A percentile compares a stretch with the other conserved stretches of the same genome.
phyloP scores from a whole-genome alignment of 2,113 vertebrate species.

The Podarcis muralis region DNA sequence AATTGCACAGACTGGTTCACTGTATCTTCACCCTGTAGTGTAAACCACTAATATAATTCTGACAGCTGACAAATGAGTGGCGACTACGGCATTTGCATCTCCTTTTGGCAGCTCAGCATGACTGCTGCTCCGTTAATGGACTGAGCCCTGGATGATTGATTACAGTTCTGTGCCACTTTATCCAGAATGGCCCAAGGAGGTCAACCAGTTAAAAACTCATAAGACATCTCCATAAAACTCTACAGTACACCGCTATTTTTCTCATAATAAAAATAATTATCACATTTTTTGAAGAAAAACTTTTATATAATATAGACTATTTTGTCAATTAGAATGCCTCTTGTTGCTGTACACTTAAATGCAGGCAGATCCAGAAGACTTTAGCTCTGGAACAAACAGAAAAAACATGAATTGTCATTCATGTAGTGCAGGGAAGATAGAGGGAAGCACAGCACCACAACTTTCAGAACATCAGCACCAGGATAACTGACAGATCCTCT shows the following conservation, averaged over 20 bases:
- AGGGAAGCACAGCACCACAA: no score
- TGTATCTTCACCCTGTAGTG: neutral
- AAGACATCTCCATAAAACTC: neutral
- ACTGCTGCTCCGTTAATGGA: neutral
- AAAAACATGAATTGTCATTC: neutral
- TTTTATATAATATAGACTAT: no score
- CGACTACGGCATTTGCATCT: neutral
- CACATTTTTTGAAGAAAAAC: neutral
- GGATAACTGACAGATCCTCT: no score
- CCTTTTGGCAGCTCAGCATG: neutral
- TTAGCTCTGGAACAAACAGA: neutral
- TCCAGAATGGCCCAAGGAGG: neutral
- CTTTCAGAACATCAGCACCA: no score
- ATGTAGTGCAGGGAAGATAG: no score
- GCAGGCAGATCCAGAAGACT: no score
- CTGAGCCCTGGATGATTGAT: neutral
- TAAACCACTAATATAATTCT: neutral
- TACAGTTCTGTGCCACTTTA: neutral
- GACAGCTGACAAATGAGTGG: neutral
- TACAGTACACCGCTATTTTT: neutral
- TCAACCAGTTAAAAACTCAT: neutral
- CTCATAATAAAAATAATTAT: neutral
- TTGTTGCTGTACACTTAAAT: no score
- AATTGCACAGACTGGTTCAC: slow-evolving; percentile 16
- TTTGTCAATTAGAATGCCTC: no score